Percentiles rank a stretch among this genome's conserved stretches.
Evolutionary conservation across 1,140 invertebrate species (phyloP).

Genomic region (Plutomurus gul): DNA sequence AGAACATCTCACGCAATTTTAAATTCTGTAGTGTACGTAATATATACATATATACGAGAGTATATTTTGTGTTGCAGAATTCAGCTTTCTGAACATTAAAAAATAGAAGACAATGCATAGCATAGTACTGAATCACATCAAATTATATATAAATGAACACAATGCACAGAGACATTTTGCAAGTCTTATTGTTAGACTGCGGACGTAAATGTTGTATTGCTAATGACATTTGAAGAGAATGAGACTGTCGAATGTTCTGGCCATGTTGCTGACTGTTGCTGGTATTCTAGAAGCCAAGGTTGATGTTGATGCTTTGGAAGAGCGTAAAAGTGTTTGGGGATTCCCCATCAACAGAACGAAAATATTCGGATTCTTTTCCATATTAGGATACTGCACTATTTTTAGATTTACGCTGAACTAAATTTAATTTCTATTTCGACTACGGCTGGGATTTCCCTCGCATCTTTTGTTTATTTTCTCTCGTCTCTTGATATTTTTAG

Average conservation of each 20-base stretch:
- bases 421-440: conserved; percentile 18
- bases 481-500: neutral
- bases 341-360: conserved; percentile 34
- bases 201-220: too few relatives aligned
- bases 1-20: too few relatives aligned
- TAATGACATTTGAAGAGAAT: neutral
- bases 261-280: neutral
- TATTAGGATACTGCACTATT: conserved; percentile 34
- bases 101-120: too few relatives aligned
- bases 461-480: conserved; percentile 27
- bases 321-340: conserved; percentile 27
- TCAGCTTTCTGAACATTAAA: too few relatives aligned
- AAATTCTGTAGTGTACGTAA: too few relatives aligned
- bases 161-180: too few relatives aligned
- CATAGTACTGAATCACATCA: too few relatives aligned
- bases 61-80: too few relatives aligned
- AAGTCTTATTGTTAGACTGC: too few relatives aligned
- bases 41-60: too few relatives aligned
- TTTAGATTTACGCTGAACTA: conserved; percentile 37
- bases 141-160: too few relatives aligned
- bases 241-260: neutral
- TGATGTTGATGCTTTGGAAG: neutral
- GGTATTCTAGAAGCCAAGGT: conserved; percentile 40
- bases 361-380: conserved; percentile 39
- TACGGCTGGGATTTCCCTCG: conserved; percentile 12